phyloP scores from a whole-genome alignment of 1,140 invertebrate genomes.

The Drosophila santomea region DNA sequence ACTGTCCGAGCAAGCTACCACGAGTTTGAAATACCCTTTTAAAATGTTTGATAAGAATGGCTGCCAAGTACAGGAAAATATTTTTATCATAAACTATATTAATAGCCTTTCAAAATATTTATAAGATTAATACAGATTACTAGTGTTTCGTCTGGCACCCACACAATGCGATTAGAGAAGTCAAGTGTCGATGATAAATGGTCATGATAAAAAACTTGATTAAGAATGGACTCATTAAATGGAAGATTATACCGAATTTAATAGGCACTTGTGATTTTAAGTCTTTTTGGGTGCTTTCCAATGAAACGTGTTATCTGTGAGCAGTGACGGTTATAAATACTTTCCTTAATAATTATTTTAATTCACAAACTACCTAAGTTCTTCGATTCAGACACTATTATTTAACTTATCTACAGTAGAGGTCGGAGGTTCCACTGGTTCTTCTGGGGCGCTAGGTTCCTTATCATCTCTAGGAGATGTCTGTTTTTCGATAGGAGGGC shows the following conservation, averaged over 20 bases:
- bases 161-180: too few relatives aligned
- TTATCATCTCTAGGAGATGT: not conserved
- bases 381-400: too few relatives aligned
- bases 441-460: not conserved
- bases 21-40: constrained; percentile 12
- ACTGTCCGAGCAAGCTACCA: not conserved
- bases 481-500: not conserved
- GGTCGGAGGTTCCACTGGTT: not conserved
- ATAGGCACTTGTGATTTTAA: not conserved
- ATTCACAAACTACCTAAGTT: not conserved
- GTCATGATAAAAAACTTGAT: not conserved
- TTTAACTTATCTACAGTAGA: not conserved
- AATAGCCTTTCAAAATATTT: too few relatives aligned
- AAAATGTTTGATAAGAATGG: too few relatives aligned
- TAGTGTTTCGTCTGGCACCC: not conserved
- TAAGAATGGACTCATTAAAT: not conserved
- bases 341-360: not conserved
- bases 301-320: not conserved
- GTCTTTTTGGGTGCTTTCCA: not conserved
- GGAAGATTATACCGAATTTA: not conserved
- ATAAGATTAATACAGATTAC: too few relatives aligned
- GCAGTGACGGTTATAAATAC: not conserved
- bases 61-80: too few relatives aligned
- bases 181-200: not conserved
- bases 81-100: too few relatives aligned